Percentiles rank a stretch among this genome's conserved stretches.
Evolutionary conservation across 2,888 invertebrate species (phyloP).

Genomic region (Luffia ferchaultella): DNA sequence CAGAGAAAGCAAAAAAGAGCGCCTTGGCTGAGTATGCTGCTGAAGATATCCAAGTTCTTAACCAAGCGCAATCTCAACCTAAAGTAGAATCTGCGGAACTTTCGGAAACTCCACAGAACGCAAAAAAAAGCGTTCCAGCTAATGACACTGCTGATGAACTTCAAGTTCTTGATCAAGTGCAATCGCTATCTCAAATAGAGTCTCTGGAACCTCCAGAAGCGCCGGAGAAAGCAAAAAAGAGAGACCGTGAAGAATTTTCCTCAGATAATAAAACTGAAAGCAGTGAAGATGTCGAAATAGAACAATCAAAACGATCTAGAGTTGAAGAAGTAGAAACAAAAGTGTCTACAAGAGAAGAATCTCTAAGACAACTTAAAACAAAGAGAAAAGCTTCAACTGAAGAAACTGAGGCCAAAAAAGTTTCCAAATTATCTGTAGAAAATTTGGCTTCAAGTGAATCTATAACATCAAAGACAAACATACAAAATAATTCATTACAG

Average conservation of each 20-base stretch:
- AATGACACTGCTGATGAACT: constrained; percentile 85
- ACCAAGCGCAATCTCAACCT: constrained; percentile 23
- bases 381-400: constrained; percentile 48
- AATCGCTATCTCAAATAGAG: constrained; percentile 23
- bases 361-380: constrained; percentile 29
- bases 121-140: too few relatives aligned
- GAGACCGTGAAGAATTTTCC: too few relatives aligned
- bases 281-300: constrained; percentile 4
- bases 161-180: constrained; percentile 60
- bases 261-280: too few relatives aligned
- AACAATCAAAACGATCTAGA: neutral
- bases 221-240: constrained; percentile 17
- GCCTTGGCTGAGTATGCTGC: constrained; percentile 79
- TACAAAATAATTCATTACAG: too few relatives aligned
- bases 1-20: constrained; percentile 19
- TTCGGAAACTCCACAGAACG: too few relatives aligned
- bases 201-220: constrained; percentile 23
- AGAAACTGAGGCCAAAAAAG: constrained; percentile 34
- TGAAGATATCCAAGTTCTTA: constrained; percentile 78
- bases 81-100: constrained; percentile 21
- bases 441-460: too few relatives aligned
- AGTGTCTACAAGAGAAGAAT: constrained; percentile 25
- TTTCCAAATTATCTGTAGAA: constrained; percentile 35
- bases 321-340: constrained; percentile 20
- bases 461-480: too few relatives aligned